Evolutionary conservation across 2,113 vertebrate genomes (phyloP), one percentile per base, ranked within the genome.

Genomic region (Arothron firmamentum): DNA sequence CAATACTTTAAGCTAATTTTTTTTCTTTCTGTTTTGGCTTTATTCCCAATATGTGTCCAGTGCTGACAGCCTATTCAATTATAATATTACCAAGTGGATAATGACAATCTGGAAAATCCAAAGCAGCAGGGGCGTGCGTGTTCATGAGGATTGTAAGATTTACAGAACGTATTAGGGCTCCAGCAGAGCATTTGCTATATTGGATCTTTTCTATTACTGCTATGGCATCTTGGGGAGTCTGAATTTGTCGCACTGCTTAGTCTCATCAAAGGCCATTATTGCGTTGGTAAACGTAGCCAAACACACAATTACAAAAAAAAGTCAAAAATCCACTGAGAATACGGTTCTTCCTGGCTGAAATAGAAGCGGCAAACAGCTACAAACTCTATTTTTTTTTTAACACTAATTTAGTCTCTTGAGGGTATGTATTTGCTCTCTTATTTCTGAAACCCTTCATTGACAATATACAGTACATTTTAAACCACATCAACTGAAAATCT

Each of bases 181-280:
- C 57, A 63, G 54, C 54, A 19, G 52, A 66, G 70, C 15, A 46
- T 73, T 68, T 25, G 48, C 47, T 69, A 59, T 19, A 48, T 1
- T 9, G 20, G 3, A 61, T 5, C 51, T 66, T 58, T 58, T 53
- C 53, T 67, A 67, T 52, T 56, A 34, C 55, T 50, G 46, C 56
- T 38, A 21, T 43, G 56, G 53, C 56, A 19, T 59, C 23, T 12
- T 31, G 17, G 45, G 50, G 59, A 52, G 50, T 60, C 52, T 52
- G 41, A 51, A 64, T 59, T 42, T 50, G 52, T 66, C 52, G 41
- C 65, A 48, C 21, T 56, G 34, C 41, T 59, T 38, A 63, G 51
- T 73, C 56, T 76, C 48, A 61, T 60, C 5, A 46, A 77, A 52
- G 45, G 7, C 41, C 18, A 17, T 72, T 69, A 66, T 69, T 68